Conservation (phyloP, 2,888 invertebrate genomes). For the Cylindroiulus punctatus region DNA sequence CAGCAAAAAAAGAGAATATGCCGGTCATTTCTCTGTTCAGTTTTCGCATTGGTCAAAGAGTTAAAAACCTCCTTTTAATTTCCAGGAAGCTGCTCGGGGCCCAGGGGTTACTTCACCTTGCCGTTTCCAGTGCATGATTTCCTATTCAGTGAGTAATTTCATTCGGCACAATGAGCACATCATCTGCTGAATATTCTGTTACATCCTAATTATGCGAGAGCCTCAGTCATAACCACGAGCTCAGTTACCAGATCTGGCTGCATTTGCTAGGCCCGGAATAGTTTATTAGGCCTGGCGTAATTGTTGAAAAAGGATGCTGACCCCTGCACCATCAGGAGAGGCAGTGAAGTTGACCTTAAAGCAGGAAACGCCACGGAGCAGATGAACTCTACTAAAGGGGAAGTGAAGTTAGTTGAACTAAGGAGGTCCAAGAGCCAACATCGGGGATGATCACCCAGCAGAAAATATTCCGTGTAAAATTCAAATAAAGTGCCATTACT, state of each 20-base stretch:
- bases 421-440: no score
- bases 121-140: neutral
- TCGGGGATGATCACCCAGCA: no score
- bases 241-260: neutral
- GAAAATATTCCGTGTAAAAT: no score
- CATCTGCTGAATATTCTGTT: neutral
- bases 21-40: neutral
- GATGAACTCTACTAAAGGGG: conserved; percentile 22
- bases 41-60: neutral
- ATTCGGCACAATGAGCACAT: neutral
- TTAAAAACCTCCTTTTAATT: neutral
- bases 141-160: neutral
- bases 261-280: neutral
- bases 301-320: conserved; percentile 33
- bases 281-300: neutral
- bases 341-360: conserved; percentile 7
- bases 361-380: neutral
- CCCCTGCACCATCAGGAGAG: neutral
- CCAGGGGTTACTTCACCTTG: conserved; percentile 11
- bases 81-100: neutral
- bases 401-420: neutral
- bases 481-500: no score
- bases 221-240: neutral
- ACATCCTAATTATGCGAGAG: neutral
- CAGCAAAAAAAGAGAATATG: neutral